These are phyloP conservation scores for Pituophis catenifer DNA, from an alignment of 2,113 vertebrate genomes.

Conservation along the genomic window DNA sequence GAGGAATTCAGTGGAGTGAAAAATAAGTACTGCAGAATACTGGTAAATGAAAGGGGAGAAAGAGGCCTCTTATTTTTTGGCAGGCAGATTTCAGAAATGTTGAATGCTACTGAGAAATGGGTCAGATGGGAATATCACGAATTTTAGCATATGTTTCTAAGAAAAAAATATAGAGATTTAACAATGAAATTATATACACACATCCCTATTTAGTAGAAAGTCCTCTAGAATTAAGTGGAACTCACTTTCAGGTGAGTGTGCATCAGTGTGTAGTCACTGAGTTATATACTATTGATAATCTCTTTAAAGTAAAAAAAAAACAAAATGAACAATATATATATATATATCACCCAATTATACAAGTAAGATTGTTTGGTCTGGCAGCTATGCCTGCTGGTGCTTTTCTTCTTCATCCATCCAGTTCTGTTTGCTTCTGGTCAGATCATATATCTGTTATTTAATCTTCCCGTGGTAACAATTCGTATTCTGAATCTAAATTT, in stretches of 20 bases:
- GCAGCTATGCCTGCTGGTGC: slow-evolving; percentile 1
- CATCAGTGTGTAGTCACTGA: background rate
- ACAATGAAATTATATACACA: background rate
- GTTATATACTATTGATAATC: background rate
- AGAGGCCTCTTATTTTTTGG: background rate
- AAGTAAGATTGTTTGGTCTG: background rate
- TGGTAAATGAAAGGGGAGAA: background rate
- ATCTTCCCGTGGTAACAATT: background rate
- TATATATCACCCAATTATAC: slow-evolving; percentile 16
- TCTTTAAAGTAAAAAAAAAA: slow-evolving; percentile 12
- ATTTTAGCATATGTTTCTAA: slow-evolving; percentile 5
- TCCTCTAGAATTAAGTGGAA: background rate
- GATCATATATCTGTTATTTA: background rate
- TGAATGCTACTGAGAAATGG: slow-evolving; percentile 22
- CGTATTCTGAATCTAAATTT: slow-evolving; percentile 45
- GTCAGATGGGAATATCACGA: slow-evolving; percentile 1
- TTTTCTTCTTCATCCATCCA: background rate
- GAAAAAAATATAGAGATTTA: slow-evolving; percentile 4
- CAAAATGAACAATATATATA: background rate
- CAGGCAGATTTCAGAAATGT: slow-evolving; percentile 7
- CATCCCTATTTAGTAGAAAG: background rate
- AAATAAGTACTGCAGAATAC: background rate
- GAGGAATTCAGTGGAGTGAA: background rate
- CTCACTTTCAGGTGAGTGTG: background rate
- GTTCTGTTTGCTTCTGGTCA: background rate